A percentile compares a stretch with the other conserved stretches of the same genome.
Conservation (phyloP, 2,888 invertebrate species). For the Nysson spinosus region DNA sequence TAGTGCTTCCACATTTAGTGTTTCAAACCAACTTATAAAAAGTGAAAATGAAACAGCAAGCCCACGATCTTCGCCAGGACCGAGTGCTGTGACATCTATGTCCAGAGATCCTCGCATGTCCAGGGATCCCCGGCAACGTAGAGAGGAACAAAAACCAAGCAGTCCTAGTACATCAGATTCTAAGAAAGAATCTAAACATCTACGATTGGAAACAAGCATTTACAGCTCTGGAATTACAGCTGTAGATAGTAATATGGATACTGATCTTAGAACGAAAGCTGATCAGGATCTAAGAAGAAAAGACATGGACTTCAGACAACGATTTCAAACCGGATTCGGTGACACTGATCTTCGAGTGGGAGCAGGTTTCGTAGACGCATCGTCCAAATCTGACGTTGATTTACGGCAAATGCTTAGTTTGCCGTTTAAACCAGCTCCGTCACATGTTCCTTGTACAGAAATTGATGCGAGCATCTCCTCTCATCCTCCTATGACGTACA, state of each 20-base stretch:
- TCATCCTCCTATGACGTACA: conserved; percentile 86
- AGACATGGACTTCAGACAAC: conserved; percentile 79
- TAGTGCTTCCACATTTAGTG: conserved; percentile 2
- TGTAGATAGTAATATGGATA: conserved; percentile 70
- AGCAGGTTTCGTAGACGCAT: conserved; percentile 57
- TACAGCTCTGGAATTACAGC: conserved; percentile 74
- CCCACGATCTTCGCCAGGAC: conserved; percentile 64
- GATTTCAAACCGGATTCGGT: conserved; percentile 78
- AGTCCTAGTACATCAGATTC: conserved; percentile 61
- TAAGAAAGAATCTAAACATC: conserved; percentile 63
- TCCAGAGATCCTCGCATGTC: conserved; percentile 75
- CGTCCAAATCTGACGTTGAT: conserved; percentile 83
- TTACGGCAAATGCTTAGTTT: conserved; percentile 83
- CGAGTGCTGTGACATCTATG: conserved; percentile 45
- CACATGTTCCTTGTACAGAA: conserved; percentile 90
- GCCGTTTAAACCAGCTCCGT: conserved; percentile 89
- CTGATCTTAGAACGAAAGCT: conserved; percentile 70
- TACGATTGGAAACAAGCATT: conserved; percentile 73
- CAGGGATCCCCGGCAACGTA: conserved; percentile 70
- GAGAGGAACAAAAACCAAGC: conserved; percentile 64
- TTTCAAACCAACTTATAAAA: conserved; percentile 41
- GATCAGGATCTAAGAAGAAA: conserved; percentile 75
- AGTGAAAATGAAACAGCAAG: conserved; percentile 63
- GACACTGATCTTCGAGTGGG: conserved; percentile 83
- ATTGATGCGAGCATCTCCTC: conserved; percentile 90